These are phyloP conservation scores for Sporophila hypoxantha DNA, from an alignment of 2,113 vertebrate species.

Conservation along the genomic window DNA sequence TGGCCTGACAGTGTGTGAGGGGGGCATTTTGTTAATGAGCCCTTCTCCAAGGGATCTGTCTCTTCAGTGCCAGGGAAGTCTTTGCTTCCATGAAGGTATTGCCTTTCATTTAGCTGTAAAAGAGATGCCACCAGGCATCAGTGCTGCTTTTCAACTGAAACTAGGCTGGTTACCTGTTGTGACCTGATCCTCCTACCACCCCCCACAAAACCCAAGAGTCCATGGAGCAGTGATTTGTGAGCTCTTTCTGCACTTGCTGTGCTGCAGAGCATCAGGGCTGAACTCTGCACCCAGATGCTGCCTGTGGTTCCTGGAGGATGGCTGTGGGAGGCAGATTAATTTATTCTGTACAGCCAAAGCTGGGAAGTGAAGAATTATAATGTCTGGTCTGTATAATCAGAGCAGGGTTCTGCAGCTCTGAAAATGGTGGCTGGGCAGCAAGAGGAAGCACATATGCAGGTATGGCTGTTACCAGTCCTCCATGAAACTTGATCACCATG, in stretches of 20 bases:
- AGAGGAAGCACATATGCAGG: background rate
- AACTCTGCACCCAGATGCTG: background rate
- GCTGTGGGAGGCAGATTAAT: background rate
- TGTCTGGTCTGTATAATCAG: background rate
- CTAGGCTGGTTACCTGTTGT: constrained; percentile 18
- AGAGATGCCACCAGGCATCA: background rate
- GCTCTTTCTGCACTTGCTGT: background rate
- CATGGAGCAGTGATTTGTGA: background rate
- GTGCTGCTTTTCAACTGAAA: background rate
- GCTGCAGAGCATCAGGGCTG: background rate
- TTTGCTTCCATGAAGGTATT: constrained; percentile 58
- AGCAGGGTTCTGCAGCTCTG: background rate
- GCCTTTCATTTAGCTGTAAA: constrained; percentile 45
- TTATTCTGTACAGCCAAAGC: background rate
- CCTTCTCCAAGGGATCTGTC: constrained; percentile 51
- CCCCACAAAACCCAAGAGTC: background rate
- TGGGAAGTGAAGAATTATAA: background rate
- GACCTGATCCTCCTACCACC: constrained; percentile 8
- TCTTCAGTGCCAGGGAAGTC: constrained; percentile 41
- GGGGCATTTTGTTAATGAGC: constrained; percentile 57
- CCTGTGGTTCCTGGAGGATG: background rate
- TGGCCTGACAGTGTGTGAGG: constrained; percentile 31
- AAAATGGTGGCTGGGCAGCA: constrained; percentile 30
- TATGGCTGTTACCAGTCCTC: background rate
- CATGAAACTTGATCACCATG: background rate